phyloP scores from a whole-genome alignment of 2,888 invertebrate genomes.

The Byasa hedistus region DNA sequence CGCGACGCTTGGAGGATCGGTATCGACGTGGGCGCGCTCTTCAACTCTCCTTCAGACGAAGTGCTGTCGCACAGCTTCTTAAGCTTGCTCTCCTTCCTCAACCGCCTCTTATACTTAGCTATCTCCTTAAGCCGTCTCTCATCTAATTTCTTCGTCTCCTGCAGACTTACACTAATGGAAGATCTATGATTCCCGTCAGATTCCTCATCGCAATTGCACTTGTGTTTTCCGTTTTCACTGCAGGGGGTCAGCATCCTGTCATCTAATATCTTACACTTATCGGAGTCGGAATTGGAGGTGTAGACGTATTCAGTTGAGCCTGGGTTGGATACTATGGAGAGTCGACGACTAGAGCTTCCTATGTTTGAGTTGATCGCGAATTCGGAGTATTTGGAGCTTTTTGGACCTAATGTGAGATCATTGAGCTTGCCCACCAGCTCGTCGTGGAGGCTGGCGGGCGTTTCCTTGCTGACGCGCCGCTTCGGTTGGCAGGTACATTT shows the following conservation, averaged over 20 bases:
- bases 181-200: conserved; percentile 69
- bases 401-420: conserved; percentile 70
- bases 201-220: conserved; percentile 87
- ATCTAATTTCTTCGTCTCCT: conserved; percentile 60
- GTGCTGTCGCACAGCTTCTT: conserved; percentile 69
- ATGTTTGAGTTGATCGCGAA: conserved; percentile 50
- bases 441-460: conserved; percentile 52
- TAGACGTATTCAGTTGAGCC: conserved; percentile 44
- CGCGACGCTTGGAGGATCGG: conserved; percentile 74
- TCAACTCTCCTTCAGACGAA: conserved; percentile 66
- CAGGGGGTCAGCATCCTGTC: conserved; percentile 86
- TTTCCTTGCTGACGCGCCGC: conserved; percentile 61
- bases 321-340: conserved; percentile 48
- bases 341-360: conserved; percentile 47
- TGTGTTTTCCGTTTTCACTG: conserved; percentile 87
- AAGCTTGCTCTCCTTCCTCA: conserved; percentile 68
- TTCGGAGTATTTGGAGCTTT: conserved; percentile 45
- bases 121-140: conserved; percentile 70
- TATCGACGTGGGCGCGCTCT: conserved; percentile 65
- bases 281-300: conserved; percentile 37
- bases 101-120: conserved; percentile 69
- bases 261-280: conserved; percentile 73
- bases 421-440: conserved; percentile 64
- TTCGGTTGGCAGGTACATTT: conserved; percentile 64
- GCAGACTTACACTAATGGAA: conserved; percentile 44